Base-by-base conservation (phyloP, 2,797 vertebrate species). In the Xyrichtys novacula region DNA sequence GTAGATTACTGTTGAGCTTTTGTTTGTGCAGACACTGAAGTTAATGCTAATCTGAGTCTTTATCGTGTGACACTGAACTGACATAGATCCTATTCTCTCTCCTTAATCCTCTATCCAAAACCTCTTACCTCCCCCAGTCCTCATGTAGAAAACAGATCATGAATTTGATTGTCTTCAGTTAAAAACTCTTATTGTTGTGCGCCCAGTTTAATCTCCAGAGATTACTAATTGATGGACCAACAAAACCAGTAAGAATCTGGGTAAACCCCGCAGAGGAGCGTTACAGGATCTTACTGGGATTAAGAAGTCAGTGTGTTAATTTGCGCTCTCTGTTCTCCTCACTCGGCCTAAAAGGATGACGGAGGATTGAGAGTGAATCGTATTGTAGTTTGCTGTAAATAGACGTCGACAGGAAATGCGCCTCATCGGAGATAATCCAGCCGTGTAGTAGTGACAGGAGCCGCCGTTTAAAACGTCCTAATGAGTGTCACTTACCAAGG, bases 221-320 rank as follows among this genome's bases (percentile, higher is more conserved):
- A 60, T 76, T 34, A 59, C 19, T 17, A 6, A 4, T 49, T 5
- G 34, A 50, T 36, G 39, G 34, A 58, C 4, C 6, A 7, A 62
- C 47, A 31, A 19, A 55, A 32, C 10, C 57, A 44, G 73, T 47
- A 19, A 63, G 61, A 50, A 75, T 46, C 3, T 61, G 57, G 42
- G 61, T 34, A 60, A 69, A 44, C 50, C 54, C 23, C 39, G 46
- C 78, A 40, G 71, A 78, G 81, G 74, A 81, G 75, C 47, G 65
- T 55, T 81, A 69, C 10, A 2, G 22, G 32, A 73, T 68, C 15
- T 89, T 79, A 76, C 48, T 25, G 48, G 80, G 87, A 89, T 90
- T 91, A 86, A 72, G 74, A 48, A 65, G 70, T 66, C 59, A 90
- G 82, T 38, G 36, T 25, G 83, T 89, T 90, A 85, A 91, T 19